Conservation (phyloP, 2,797 vertebrate species). For the Sibirionetta formosa region DNA sequence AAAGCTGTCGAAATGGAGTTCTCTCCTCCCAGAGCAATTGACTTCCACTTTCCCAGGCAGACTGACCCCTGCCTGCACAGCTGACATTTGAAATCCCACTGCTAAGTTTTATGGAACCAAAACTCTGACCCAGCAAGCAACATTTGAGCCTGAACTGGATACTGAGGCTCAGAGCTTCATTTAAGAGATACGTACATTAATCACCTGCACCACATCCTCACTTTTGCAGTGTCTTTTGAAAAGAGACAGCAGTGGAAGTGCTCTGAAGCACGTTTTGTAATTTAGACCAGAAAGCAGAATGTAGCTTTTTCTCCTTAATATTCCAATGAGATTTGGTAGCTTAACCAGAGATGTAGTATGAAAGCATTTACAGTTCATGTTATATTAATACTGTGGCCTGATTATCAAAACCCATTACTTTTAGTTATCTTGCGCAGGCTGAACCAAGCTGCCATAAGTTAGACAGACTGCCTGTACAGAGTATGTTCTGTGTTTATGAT, state of each 20-base stretch:
- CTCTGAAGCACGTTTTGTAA: constrained; percentile 51
- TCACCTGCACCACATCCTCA: background rate
- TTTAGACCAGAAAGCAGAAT: constrained; percentile 71
- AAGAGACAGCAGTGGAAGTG: constrained; percentile 35
- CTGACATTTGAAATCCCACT: constrained; percentile 66
- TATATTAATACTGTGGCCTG: constrained; percentile 87
- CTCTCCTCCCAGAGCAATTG: constrained; percentile 17
- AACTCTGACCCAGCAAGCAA: constrained; percentile 45
- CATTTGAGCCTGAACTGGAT: constrained; percentile 16
- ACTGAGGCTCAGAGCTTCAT: constrained; percentile 32
- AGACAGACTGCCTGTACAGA: constrained; percentile 78
- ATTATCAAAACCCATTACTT: constrained; percentile 88
- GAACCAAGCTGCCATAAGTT: constrained; percentile 81
- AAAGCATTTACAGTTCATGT: constrained; percentile 86
- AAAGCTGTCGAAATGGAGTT: constrained; percentile 51
- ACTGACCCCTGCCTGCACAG: constrained; percentile 32
- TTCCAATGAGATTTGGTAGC: constrained; percentile 85
- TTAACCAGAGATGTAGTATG: constrained; percentile 80
- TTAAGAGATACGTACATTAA: constrained; percentile 35
- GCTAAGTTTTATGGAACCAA: constrained; percentile 48
- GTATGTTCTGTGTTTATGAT: constrained; percentile 78
- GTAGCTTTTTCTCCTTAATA: constrained; percentile 79
- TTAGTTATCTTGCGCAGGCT: constrained; percentile 83
- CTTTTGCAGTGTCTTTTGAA: background rate
- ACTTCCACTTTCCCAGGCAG: constrained; percentile 44